Conservation (phyloP, 2,888 invertebrate species). For the Abscondita cerata region DNA sequence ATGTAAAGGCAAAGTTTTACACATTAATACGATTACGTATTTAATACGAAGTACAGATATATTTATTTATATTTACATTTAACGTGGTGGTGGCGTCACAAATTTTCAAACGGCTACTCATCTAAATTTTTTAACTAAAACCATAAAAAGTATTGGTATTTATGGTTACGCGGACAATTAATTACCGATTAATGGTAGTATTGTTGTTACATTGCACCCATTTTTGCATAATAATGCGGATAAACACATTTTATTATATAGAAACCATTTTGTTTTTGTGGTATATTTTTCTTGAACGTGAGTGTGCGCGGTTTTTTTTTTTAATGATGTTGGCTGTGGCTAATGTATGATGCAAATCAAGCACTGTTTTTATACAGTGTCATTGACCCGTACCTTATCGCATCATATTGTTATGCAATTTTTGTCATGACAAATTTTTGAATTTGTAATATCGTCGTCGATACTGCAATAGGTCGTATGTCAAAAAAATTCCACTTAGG, state of each 20-base stretch:
- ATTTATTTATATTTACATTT: conserved; percentile 41
- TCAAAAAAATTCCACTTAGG: too few relatives aligned
- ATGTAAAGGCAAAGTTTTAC: background rate
- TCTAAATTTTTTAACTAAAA: background rate
- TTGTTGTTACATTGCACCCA: conserved; percentile 42
- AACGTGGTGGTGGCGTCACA: conserved; percentile 41
- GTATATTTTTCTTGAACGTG: conserved; percentile 42
- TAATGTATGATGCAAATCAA: too few relatives aligned
- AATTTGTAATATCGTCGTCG: too few relatives aligned
- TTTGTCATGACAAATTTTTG: too few relatives aligned
- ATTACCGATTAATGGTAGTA: conserved; percentile 26
- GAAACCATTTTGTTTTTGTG: conserved; percentile 59
- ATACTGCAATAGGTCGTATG: too few relatives aligned
- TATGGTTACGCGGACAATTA: conserved; percentile 23
- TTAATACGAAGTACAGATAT: conserved; percentile 1
- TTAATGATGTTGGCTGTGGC: background rate
- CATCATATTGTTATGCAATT: too few relatives aligned
- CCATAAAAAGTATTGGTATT: conserved; percentile 16
- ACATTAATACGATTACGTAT: background rate
- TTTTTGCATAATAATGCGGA: conserved; percentile 50
- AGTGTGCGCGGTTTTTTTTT: conserved; percentile 27
- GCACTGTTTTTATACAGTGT: too few relatives aligned
- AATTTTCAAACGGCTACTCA: conserved; percentile 4
- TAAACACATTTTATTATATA: conserved; percentile 53
- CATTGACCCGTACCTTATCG: too few relatives aligned